These are phyloP conservation scores for Limanda limanda DNA, from an alignment of 2,113 vertebrate genomes.

Conservation along the genomic window DNA sequence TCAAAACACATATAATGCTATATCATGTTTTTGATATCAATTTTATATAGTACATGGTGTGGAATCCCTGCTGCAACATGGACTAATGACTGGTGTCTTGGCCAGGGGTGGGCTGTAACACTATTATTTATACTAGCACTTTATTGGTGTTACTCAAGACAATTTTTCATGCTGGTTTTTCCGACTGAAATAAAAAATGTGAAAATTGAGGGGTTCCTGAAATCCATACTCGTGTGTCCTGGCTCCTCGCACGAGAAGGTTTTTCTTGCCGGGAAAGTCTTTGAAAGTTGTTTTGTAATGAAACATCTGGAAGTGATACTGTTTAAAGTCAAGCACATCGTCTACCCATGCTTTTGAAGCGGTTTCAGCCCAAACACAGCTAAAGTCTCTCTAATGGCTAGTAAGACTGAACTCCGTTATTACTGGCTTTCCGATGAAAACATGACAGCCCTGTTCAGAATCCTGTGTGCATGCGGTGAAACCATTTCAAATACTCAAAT, in stretches of 20 bases:
- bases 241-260: slow-evolving; percentile 51
- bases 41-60: slow-evolving; percentile 1
- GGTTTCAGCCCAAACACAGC: slow-evolving; percentile 71
- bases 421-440: slow-evolving; percentile 76
- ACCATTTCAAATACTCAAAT: slow-evolving; percentile 71
- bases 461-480: slow-evolving; percentile 69
- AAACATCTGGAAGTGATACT: slow-evolving; percentile 79
- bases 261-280: slow-evolving; percentile 55
- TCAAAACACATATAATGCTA: slow-evolving; percentile 6
- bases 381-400: slow-evolving; percentile 60
- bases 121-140: slow-evolving; percentile 23
- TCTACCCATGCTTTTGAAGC: slow-evolving; percentile 66
- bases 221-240: slow-evolving; percentile 49
- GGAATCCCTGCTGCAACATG: background rate
- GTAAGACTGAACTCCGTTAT: slow-evolving; percentile 73
- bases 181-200: slow-evolving; percentile 52
- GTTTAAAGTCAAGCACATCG: slow-evolving; percentile 68
- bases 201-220: slow-evolving; percentile 55
- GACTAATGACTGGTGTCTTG: slow-evolving; percentile 12
- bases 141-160: slow-evolving; percentile 38
- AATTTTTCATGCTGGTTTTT: slow-evolving; percentile 30
- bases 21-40: slow-evolving; percentile 4
- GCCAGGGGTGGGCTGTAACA: slow-evolving; percentile 5
- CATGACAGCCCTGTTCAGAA: slow-evolving; percentile 52
- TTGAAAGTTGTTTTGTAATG: slow-evolving; percentile 73